Evolutionary conservation across 2,113 vertebrate genomes (phyloP), one percentile per base, ranked within the genome.

Genomic region (Sula dactylatra): DNA sequence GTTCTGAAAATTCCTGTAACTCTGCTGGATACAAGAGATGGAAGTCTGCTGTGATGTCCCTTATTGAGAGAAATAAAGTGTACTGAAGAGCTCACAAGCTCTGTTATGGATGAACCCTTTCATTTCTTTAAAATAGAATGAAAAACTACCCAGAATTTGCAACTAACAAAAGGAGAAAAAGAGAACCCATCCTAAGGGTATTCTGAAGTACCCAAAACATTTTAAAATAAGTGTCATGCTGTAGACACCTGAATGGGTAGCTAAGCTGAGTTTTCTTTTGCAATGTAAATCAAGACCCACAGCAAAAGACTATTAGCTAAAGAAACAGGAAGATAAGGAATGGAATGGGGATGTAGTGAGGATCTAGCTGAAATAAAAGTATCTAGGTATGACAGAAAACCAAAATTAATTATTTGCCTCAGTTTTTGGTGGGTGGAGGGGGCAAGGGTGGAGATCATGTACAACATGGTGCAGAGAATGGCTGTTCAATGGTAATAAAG

Each of bases 341-440:
- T 9, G 12, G 21, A 90, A 16, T 26, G 13, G 15, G 45, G 9
- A 36, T n/a, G 5, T 5, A 78, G 10, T 2, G 9, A 73, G 18
- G 26, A 49, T 49, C 15, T 31, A 31, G 21, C 6, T 66, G 38
- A 73, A 88, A 82, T 8, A 16, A 10, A 81, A 66, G 4, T 34
- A 58, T 24, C 54, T 31, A 32, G 27, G 11, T 64, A 50, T 32
- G 17, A 59, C 2, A 71, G n/a, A 62, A 66, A 67, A 78, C 8
- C 15, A 50, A 73, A 83, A 50, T 3, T 0, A 69, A 82, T 49
- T 24, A 14, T 66, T 78, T 77, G 32, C 49, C 29, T 55, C 76
- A 34, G 6, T 52, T 67, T 67, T 82, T 69, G 42, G 42, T 42
- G 42, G 11, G 0, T 0, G 5, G 1, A 4, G n/a, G 8, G 19